These are phyloP conservation scores for Bactericera cockerelli DNA, from an alignment of 1,140 invertebrate species.

Conservation along the genomic window DNA sequence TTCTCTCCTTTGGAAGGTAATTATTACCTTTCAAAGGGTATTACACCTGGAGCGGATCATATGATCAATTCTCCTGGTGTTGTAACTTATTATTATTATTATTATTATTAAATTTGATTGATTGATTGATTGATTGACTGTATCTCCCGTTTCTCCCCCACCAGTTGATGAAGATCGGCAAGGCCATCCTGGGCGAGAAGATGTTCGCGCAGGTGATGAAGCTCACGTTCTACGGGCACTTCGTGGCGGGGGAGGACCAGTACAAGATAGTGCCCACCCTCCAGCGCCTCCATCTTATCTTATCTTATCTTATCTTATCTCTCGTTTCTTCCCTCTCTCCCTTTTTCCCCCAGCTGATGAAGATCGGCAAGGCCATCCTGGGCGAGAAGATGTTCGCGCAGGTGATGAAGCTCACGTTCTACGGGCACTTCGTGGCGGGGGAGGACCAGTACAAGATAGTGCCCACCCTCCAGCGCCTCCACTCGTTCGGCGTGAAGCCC, in stretches of 20 bases:
- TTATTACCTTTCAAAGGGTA: no score
- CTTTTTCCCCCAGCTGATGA: conserved; percentile 70
- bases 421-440: conserved; percentile 96
- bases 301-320: no score
- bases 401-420: conserved; percentile 91
- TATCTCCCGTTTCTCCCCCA: no score
- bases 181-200: conserved; percentile 63
- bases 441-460: conserved; percentile 77
- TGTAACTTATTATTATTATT: no score
- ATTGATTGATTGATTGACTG: no score
- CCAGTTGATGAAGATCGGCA: conserved; percentile 78
- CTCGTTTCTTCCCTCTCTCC: no score
- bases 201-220: conserved; percentile 85
- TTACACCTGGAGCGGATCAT: no score
- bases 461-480: conserved; percentile 64
- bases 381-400: conserved; percentile 69
- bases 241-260: conserved; percentile 91
- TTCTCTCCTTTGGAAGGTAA: no score
- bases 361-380: conserved; percentile 56
- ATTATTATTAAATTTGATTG: no score
- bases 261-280: conserved; percentile 68
- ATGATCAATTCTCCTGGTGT: no score
- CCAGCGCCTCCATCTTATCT: conserved; percentile 63
- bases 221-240: conserved; percentile 93
- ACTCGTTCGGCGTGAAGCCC: conserved; percentile 92